A percentile compares a stretch with the other conserved stretches of the same genome.
These are phyloP conservation scores for Acanthosoma haemorrhoidale DNA, from an alignment of 2,888 invertebrate genomes.

Conservation along the genomic window DNA sequence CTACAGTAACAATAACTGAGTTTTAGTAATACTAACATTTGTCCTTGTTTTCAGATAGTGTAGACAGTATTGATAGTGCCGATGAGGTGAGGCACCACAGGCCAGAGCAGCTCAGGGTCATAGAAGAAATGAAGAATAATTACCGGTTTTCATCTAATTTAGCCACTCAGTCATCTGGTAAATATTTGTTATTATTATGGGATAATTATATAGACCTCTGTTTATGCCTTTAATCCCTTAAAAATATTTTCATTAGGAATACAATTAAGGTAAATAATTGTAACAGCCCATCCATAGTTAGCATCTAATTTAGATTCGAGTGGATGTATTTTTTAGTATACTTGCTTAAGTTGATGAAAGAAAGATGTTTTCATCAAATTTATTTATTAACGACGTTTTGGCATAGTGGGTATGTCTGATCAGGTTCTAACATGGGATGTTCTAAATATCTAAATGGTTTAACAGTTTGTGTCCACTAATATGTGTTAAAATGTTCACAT, in stretches of 20 bases:
- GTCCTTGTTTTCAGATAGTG: conserved; percentile 28
- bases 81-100: conserved; percentile 29
- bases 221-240: background rate
- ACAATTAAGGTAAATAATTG: background rate
- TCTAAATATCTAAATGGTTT: too few relatives aligned
- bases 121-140: background rate
- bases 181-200: background rate
- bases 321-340: too few relatives aligned
- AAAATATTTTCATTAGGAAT: background rate
- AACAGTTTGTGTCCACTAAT: too few relatives aligned
- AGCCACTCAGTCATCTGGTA: conserved; percentile 36
- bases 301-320: too few relatives aligned
- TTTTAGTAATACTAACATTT: background rate
- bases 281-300: too few relatives aligned
- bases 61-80: conserved; percentile 31
- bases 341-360: too few relatives aligned
- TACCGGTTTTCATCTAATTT: conserved; percentile 31
- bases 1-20: too few relatives aligned
- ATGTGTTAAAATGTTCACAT: too few relatives aligned
- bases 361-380: too few relatives aligned
- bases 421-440: too few relatives aligned
- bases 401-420: too few relatives aligned
- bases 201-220: background rate
- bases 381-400: too few relatives aligned
- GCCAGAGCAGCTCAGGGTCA: conserved; percentile 16